Base-by-base conservation (phyloP, 2,888 invertebrate species). In the Acrobasis suavella region DNA sequence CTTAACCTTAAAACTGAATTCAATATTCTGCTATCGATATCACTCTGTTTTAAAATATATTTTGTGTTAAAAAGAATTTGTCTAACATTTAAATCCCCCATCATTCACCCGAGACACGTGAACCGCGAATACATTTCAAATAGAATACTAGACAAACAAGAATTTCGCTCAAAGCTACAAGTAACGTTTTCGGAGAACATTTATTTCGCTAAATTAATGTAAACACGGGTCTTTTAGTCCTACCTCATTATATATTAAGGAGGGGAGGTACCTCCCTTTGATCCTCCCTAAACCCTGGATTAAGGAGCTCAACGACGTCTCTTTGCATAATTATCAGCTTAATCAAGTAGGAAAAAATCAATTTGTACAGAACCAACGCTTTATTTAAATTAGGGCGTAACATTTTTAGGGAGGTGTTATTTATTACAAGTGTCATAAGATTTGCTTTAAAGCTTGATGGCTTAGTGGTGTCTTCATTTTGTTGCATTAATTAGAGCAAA, bases 211-310 rank as follows among this genome's bases (percentile, higher is more conserved):
- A 85, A 89, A 86, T 89, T 86, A 89, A 89, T 87, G 85, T 87
- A 89, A 90, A 89, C 89, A 89, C 75, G 78, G 72, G 73, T 77
- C 77, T 82, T 42, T 84, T 83, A 83, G 85, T 67, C 81, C 76
- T 77, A 74, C 78, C 82, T 87, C 87, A 89, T 91, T 91, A 90
- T 81, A 83, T 88, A 90, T 91, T 90, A 87, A 90, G 42, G 42
- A 17, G 42, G 56, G 56, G 56, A 42, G 42, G 56, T 46, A 14
- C 14, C 38, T 83, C 80, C 78, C 85, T 88, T 87, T 86, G 84
- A 87, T 86, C 81, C 76, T 72, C 85, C 83, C 78, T 75, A 72
- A 86, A 90, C 76, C 64, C 32, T 37, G 82, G 85, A 86, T 90
- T 89, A 89, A 83, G 85, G 76, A 79, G 76, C 77, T 78, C 78